phyloP scores from a whole-genome alignment of 2,797 vertebrate species.

The Balearica regulorum region DNA sequence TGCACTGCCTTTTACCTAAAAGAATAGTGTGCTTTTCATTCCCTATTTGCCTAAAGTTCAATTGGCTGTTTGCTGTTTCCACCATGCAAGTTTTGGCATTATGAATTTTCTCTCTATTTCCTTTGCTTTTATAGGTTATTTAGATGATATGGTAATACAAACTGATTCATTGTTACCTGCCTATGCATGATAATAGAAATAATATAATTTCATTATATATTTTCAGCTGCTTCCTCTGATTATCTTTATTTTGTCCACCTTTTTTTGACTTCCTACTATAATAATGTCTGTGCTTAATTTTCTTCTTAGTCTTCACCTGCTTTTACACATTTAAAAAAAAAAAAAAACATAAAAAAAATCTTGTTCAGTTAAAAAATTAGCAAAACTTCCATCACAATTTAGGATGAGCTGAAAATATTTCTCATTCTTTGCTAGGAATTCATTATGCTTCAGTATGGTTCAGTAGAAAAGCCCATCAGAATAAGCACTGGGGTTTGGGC shows the following conservation, averaged over 20 bases:
- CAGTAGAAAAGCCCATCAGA: not conserved
- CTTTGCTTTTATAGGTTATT: not conserved
- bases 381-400: not conserved
- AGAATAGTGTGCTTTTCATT: not conserved
- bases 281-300: not conserved
- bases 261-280: not conserved
- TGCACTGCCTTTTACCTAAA: not conserved
- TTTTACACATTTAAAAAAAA: not conserved
- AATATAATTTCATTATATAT: not conserved
- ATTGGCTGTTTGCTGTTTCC: not conserved
- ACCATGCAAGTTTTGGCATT: not conserved
- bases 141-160: not conserved
- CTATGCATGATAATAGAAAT: not conserved
- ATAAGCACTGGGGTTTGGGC: not conserved
- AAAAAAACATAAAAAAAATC: not conserved
- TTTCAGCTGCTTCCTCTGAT: not conserved
- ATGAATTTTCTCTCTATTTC: not conserved
- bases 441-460: not conserved
- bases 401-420: not conserved
- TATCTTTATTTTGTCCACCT: not conserved
- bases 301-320: not conserved
- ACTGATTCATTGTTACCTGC: not conserved
- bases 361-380: not conserved
- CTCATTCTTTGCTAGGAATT: not conserved
- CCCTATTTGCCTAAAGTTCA: not conserved